These are phyloP conservation scores for Pogonus chalceus DNA, from an alignment of 1,140 invertebrate species.

Conservation along the genomic window DNA sequence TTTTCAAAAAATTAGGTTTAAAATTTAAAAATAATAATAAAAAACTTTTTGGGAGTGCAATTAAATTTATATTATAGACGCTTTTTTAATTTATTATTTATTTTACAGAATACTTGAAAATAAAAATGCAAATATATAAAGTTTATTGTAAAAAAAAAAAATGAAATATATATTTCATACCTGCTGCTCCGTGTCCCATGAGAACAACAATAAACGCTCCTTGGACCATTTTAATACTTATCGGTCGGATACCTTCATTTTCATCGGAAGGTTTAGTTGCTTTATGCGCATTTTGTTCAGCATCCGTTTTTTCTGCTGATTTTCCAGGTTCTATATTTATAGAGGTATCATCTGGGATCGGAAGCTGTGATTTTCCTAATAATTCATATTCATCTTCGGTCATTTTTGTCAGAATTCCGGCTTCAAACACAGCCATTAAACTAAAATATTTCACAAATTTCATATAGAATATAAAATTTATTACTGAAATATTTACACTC, in stretches of 20 bases:
- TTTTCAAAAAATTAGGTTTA: too few relatives aligned
- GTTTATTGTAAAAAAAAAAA: neutral
- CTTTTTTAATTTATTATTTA: too few relatives aligned
- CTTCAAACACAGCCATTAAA: conserved; percentile 57
- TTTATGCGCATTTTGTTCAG: conserved; percentile 25
- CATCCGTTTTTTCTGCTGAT: conserved; percentile 22
- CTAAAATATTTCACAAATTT: conserved; percentile 33
- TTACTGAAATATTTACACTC: conserved; percentile 42
- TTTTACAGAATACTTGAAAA: too few relatives aligned
- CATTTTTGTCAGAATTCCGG: conserved; percentile 59
- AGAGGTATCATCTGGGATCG: conserved; percentile 31
- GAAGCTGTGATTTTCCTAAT: conserved; percentile 43
- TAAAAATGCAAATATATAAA: too few relatives aligned
- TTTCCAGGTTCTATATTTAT: conserved; percentile 31
- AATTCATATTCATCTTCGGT: conserved; percentile 57
- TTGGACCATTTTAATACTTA: conserved; percentile 52
- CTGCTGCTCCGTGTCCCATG: conserved; percentile 44
- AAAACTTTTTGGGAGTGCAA: too few relatives aligned
- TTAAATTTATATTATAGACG: too few relatives aligned
- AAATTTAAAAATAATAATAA: too few relatives aligned
- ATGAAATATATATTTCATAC: too few relatives aligned
- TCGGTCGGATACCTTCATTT: conserved; percentile 41
- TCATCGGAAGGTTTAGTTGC: conserved; percentile 24
- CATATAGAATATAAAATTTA: conserved; percentile 2
- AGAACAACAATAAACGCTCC: conserved; percentile 54